Conservation (phyloP, 2,113 vertebrate genomes). For the Hippocampus mohnikei region DNA sequence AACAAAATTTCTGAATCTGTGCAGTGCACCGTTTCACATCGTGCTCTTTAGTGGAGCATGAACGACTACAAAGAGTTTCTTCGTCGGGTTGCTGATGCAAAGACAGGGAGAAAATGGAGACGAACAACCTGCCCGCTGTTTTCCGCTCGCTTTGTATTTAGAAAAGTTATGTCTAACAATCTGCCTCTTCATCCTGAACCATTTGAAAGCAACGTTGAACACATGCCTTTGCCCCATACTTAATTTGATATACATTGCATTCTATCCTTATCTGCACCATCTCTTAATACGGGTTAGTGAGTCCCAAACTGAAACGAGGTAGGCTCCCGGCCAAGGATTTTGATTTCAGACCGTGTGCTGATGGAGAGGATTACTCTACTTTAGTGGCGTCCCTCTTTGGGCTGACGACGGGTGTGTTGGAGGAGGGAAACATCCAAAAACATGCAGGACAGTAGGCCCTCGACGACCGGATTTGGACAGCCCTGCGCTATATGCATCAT, state of each 20-base stretch:
- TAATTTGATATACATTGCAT: background rate
- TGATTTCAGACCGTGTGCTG: constrained; percentile 32
- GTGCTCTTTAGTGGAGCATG: constrained; percentile 24
- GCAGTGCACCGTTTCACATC: constrained; percentile 26
- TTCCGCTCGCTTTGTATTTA: constrained; percentile 13
- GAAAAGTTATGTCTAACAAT: constrained; percentile 19
- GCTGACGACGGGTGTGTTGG: constrained; percentile 4
- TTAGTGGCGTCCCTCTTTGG: constrained; percentile 31
- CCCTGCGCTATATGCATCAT: too few relatives aligned
- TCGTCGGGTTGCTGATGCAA: constrained; percentile 23
- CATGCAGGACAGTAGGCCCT: too few relatives aligned
- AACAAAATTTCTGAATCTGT: constrained; percentile 8
- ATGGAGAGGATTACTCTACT: constrained; percentile 53
- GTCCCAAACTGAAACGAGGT: constrained; percentile 51
- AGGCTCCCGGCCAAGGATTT: constrained; percentile 49
- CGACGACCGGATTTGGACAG: too few relatives aligned
- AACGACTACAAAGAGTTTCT: constrained; percentile 29
- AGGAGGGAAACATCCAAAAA: too few relatives aligned
- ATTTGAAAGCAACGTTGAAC: background rate
- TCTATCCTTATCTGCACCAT: constrained; percentile 36
- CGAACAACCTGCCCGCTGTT: constrained; percentile 3
- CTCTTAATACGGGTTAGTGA: constrained; percentile 27
- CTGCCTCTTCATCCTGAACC: constrained; percentile 19
- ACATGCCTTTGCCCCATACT: constrained; percentile 3
- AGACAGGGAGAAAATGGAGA: constrained; percentile 21